Evolutionary conservation across 2,888 invertebrate genomes (phyloP).

Genomic region (Crossocerus cetratus): DNA sequence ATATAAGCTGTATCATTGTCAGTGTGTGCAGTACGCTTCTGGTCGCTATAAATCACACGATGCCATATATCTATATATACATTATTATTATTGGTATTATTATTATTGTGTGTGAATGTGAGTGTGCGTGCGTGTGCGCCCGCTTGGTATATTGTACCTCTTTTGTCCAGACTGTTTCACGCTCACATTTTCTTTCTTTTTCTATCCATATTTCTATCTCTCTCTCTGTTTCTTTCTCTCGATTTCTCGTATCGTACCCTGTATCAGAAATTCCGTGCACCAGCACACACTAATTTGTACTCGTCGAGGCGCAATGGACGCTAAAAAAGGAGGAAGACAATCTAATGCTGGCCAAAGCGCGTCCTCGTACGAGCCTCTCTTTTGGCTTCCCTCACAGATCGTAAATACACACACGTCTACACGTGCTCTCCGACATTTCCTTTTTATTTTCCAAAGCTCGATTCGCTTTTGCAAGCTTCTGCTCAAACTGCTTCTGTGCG

Average conservation of each 20-base stretch:
- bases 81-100: conserved; percentile 33
- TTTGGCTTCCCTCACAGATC: conserved; percentile 52
- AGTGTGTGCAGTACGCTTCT: conserved; percentile 76
- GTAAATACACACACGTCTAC: conserved; percentile 29
- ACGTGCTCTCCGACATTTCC: conserved; percentile 8
- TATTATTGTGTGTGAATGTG: conserved; percentile 11
- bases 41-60: conserved; percentile 64
- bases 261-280: conserved; percentile 39
- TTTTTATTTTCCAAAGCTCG: conserved; percentile 30
- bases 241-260: background rate
- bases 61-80: conserved; percentile 45
- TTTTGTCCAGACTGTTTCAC: conserved; percentile 16
- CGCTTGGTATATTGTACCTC: conserved; percentile 19
- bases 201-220: background rate
- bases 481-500: conserved; percentile 35
- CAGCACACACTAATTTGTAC: conserved; percentile 48
- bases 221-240: background rate
- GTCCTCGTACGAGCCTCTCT: conserved; percentile 50
- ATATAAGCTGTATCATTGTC: conserved; percentile 70
- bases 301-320: conserved; percentile 48
- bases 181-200: conserved; percentile 2
- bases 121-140: conserved; percentile 21
- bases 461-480: conserved; percentile 52
- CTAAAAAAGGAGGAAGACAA: conserved; percentile 19
- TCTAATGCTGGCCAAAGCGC: conserved; percentile 32